phyloP scores from a whole-genome alignment of 1,140 invertebrate genomes.

The Cyphomyrmex costatus region DNA sequence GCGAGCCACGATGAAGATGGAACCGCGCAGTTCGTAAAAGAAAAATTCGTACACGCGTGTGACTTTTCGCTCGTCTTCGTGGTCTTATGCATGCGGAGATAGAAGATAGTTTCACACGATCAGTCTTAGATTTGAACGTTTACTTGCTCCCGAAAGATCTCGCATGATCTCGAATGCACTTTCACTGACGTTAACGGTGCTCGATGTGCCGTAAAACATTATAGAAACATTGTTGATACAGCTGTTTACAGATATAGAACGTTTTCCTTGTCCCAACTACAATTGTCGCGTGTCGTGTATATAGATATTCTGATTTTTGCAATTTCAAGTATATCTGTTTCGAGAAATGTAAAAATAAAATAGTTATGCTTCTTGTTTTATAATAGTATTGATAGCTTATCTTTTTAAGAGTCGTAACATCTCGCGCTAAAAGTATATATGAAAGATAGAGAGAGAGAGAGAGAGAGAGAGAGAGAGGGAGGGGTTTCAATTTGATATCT shows the following conservation, averaged over 20 bases:
- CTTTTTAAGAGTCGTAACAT: background rate
- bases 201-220: background rate
- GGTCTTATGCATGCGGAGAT: background rate
- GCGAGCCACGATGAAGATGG: background rate
- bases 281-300: background rate
- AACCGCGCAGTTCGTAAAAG: background rate
- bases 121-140: background rate
- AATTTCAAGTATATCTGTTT: background rate
- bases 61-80: background rate
- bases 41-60: background rate
- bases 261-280: background rate
- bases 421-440: background rate
- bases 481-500: background rate
- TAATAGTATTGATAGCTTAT: background rate
- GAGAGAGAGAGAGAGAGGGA: too few relatives aligned
- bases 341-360: background rate
- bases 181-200: background rate
- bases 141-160: background rate
- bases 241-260: background rate
- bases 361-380: background rate
- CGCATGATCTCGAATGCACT: background rate
- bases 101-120: background rate
- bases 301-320: background rate
- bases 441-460: too few relatives aligned
- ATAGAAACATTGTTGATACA: slow-evolving; percentile 6